phyloP scores from a whole-genome alignment of 2,888 invertebrate species.

The Apamea monoglypha region DNA sequence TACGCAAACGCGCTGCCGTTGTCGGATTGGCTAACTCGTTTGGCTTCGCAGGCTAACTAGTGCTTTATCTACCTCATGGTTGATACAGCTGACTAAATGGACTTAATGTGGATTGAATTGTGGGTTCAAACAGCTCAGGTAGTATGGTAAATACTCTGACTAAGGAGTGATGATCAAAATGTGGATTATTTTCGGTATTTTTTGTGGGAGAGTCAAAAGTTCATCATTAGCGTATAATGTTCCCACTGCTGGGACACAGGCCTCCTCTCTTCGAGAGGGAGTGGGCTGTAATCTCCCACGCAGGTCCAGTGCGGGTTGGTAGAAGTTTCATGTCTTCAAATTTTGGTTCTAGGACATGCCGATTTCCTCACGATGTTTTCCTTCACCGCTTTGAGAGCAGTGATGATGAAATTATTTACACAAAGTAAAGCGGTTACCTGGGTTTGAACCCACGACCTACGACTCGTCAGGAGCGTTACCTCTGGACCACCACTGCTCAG shows the following conservation, averaged over 20 bases:
- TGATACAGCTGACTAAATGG: constrained; percentile 14
- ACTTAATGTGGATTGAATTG: neutral
- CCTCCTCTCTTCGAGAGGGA: neutral
- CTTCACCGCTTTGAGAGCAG: neutral
- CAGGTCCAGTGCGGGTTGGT: too few species aligned
- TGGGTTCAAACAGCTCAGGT: neutral
- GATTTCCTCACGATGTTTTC: neutral
- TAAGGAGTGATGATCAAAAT: neutral
- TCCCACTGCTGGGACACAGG: too few species aligned
- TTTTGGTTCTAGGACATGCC: too few species aligned
- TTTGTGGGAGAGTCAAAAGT: neutral
- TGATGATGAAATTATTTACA: neutral
- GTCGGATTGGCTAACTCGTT: constrained; percentile 32
- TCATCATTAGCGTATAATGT: neutral
- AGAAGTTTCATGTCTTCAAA: too few species aligned
- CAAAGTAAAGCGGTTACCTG: neutral
- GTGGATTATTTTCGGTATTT: neutral
- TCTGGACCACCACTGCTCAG: neutral
- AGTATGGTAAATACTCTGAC: neutral
- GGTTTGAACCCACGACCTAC: neutral
- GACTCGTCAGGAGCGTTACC: neutral
- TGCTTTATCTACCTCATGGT: constrained; percentile 13
- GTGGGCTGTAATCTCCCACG: neutral
- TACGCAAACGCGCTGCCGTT: constrained; percentile 30
- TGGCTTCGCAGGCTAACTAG: constrained; percentile 28